A percentile compares a stretch with the other conserved stretches of the same genome.
These are phyloP conservation scores for Gyrodactylus salaris DNA, from an alignment of 1,140 invertebrate genomes.

Conservation along the genomic window DNA sequence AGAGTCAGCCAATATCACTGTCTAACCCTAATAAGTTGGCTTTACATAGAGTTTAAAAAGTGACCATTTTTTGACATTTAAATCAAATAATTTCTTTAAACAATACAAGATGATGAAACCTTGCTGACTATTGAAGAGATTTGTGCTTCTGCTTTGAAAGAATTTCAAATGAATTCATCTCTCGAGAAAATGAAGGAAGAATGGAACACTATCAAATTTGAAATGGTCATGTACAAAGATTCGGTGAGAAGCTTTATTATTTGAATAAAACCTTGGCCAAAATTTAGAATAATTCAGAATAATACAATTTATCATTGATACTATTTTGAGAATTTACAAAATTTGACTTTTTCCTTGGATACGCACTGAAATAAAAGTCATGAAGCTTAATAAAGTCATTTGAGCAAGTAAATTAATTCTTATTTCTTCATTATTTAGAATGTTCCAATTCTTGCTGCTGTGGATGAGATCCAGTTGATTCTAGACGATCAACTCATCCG, in stretches of 20 bases:
- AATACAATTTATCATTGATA: neutral
- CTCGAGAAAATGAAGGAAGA: conserved; percentile 21
- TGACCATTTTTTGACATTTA: neutral
- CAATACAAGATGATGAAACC: neutral
- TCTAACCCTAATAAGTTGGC: no score
- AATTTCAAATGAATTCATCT: conserved; percentile 20
- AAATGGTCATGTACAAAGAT: conserved; percentile 28
- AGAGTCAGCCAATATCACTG: no score
- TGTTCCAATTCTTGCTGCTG: conserved; percentile 17
- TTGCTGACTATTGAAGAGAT: conserved; percentile 25
- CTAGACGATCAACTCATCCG: conserved; percentile 22
- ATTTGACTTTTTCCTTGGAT: neutral
- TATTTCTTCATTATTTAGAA: conserved; percentile 12
- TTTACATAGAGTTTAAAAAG: no score
- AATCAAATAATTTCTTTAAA: neutral
- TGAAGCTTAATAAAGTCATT: neutral
- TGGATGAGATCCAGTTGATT: conserved; percentile 21
- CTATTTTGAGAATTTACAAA: neutral
- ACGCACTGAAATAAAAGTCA: neutral
- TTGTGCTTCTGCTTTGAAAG: conserved; percentile 19
- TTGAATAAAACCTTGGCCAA: no score
- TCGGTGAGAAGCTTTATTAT: no score
- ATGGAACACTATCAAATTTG: conserved; percentile 20
- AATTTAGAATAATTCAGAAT: neutral
- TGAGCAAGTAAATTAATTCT: neutral